Percentiles rank a stretch among this genome's conserved stretches.
Conservation (phyloP, 2,797 vertebrate species). For the Pangasius macronema region DNA sequence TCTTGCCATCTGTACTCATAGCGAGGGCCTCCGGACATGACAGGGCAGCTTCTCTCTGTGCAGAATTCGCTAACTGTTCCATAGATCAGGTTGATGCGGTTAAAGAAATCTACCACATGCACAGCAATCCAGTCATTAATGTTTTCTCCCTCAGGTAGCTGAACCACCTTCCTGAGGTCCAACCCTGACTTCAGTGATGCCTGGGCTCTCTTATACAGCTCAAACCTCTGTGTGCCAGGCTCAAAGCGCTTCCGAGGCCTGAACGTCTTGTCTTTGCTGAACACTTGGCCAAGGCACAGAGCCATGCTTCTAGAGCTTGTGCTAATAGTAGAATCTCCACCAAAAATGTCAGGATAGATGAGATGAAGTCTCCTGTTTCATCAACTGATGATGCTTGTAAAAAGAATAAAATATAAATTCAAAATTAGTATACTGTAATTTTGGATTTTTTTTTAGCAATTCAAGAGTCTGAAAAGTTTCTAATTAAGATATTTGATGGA, state of each 20-base stretch:
- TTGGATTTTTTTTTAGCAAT: neutral
- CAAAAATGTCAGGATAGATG: slow-evolving; percentile 9
- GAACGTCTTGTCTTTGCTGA: slow-evolving; percentile 98
- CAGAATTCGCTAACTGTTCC: slow-evolving; percentile 97
- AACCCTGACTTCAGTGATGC: slow-evolving; percentile 95
- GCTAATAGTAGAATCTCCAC: neutral
- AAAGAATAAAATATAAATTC: slow-evolving; percentile 7
- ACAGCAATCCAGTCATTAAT: slow-evolving; percentile 97
- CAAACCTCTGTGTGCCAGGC: slow-evolving; percentile 94
- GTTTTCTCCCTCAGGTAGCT: slow-evolving; percentile 89
- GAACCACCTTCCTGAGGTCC: slow-evolving; percentile 92
- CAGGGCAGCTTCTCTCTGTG: slow-evolving; percentile 88
- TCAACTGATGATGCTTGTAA: slow-evolving; percentile 38
- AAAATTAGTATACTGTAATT: neutral
- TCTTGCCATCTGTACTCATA: slow-evolving; percentile 99
- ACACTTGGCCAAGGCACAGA: slow-evolving; percentile 95
- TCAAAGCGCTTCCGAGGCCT: slow-evolving; percentile 93
- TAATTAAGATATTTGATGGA: neutral
- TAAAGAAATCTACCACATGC: slow-evolving; percentile 98
- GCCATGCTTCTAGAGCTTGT: slow-evolving; percentile 76
- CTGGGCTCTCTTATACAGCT: slow-evolving; percentile 97
- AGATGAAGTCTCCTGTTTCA: slow-evolving; percentile 16
- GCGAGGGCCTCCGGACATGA: slow-evolving; percentile 94
- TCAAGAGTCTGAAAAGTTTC: neutral
- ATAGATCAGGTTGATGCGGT: slow-evolving; percentile 98